These are phyloP conservation scores for Plutomurus gul DNA, from an alignment of 1,140 invertebrate genomes.

Conservation along the genomic window DNA sequence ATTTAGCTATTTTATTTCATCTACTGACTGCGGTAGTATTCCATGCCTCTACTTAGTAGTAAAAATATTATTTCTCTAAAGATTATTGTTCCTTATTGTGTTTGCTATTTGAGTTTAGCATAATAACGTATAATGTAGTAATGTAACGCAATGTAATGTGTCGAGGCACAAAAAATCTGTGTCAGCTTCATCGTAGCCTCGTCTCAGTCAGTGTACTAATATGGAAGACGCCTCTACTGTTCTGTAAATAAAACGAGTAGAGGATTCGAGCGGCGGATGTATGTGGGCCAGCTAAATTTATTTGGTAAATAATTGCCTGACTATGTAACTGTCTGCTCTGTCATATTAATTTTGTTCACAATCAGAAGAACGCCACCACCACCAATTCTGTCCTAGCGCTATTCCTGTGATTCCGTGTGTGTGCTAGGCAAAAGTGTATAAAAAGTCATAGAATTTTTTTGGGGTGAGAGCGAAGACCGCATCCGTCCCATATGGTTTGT, in stretches of 20 bases:
- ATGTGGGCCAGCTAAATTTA: slow-evolving; percentile 28
- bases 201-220: no score
- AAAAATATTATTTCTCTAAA: no score
- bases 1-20: no score
- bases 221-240: slow-evolving; percentile 6
- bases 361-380: background rate
- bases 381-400: background rate
- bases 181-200: slow-evolving; percentile 13
- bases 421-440: no score
- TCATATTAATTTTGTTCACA: background rate
- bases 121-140: background rate
- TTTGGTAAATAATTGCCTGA: slow-evolving; percentile 11
- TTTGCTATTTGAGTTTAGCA: no score
- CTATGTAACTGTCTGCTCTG: slow-evolving; percentile 19
- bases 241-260: background rate
- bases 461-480: background rate
- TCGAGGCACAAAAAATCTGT: slow-evolving; percentile 20
- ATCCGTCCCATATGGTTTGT: background rate
- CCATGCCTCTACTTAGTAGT: no score
- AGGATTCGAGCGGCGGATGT: no score
- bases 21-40: no score
- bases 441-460: background rate
- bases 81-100: no score
- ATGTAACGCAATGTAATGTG: background rate
- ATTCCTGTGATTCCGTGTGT: background rate